These are phyloP conservation scores for Balearica regulorum DNA, from an alignment of 2,797 vertebrate genomes.

Conservation along the genomic window DNA sequence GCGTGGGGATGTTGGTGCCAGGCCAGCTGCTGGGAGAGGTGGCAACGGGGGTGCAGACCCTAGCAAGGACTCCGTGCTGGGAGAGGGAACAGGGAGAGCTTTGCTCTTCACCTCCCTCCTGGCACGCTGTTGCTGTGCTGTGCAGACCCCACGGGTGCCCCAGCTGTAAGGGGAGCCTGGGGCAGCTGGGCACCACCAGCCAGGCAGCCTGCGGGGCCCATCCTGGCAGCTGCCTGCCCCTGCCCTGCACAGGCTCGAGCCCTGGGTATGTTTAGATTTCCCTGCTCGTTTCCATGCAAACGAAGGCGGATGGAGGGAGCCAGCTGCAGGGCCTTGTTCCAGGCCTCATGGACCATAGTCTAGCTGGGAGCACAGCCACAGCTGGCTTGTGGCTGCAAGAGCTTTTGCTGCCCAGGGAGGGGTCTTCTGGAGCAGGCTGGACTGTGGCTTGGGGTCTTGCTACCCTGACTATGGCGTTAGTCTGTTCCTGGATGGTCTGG, in stretches of 20 bases:
- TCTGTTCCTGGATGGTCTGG: background rate
- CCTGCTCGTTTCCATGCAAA: background rate
- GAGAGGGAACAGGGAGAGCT: background rate
- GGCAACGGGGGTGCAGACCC: rapidly evolving
- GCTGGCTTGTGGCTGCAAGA: rapidly evolving
- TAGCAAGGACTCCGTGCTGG: background rate
- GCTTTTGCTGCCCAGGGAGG: background rate
- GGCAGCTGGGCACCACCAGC: background rate
- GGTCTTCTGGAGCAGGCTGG: background rate
- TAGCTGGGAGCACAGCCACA: background rate
- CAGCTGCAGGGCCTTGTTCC: background rate
- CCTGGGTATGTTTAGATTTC: background rate
- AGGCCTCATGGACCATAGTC: background rate
- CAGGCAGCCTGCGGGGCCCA: background rate
- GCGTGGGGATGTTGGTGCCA: rapidly evolving
- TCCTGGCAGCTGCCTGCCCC: background rate
- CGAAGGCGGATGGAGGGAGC: rapidly evolving
- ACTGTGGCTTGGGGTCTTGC: rapidly evolving
- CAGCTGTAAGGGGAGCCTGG: background rate
- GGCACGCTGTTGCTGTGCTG: rapidly evolving
- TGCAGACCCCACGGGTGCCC: background rate
- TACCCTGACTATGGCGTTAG: background rate
- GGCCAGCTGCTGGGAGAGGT: background rate
- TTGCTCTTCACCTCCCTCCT: rapidly evolving
- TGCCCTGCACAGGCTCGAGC: background rate